Evolutionary conservation across 2,888 invertebrate species (phyloP).

Genomic region (Clunio marinus): DNA sequence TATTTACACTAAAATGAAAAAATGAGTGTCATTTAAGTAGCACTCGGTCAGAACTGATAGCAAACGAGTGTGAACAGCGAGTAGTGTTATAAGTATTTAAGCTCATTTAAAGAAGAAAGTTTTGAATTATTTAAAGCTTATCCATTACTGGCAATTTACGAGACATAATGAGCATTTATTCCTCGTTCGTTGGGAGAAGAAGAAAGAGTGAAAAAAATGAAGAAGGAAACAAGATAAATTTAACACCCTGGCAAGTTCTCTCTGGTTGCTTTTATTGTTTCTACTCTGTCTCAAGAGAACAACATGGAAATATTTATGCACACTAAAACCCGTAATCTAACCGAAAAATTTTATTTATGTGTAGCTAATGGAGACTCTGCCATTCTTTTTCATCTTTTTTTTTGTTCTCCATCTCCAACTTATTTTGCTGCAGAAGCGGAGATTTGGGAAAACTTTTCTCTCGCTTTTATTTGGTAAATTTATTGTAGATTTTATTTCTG

Average conservation of each 20-base stretch:
- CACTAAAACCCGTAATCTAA: constrained; percentile 9
- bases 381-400: constrained; percentile 33
- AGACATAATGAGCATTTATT: not conserved
- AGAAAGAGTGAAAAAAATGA: no score
- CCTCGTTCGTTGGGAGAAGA: no score
- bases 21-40: constrained; percentile 33
- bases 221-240: not conserved
- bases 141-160: constrained; percentile 27
- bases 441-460: not conserved
- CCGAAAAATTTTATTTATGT: constrained; percentile 38
- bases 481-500: constrained; percentile 29
- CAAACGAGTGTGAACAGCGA: not conserved
- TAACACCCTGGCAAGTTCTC: no score
- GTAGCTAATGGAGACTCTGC: constrained; percentile 34
- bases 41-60: not conserved
- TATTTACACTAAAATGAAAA: constrained; percentile 26
- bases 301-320: not conserved
- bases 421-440: no score
- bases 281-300: not conserved
- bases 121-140: constrained; percentile 29
- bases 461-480: constrained; percentile 18
- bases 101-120: not conserved
- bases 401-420: no score
- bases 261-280: not conserved
- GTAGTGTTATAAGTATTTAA: not conserved